A percentile compares a stretch with the other conserved stretches of the same genome.
phyloP scores from a whole-genome alignment of 2,888 invertebrate species.

The Melinaea marsaeus region DNA sequence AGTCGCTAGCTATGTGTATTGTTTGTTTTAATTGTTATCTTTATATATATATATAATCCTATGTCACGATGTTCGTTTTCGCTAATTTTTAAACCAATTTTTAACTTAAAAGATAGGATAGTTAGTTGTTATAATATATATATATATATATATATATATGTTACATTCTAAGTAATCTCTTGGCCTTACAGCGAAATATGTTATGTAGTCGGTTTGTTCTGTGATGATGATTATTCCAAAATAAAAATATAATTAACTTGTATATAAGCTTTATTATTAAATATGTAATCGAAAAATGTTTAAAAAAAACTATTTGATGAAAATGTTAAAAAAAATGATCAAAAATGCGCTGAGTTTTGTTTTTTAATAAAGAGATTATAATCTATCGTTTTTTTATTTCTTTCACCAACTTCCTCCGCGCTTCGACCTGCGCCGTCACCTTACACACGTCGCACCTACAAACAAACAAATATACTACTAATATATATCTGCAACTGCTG shows the following conservation, averaged over 20 bases:
- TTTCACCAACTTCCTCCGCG: constrained; percentile 27
- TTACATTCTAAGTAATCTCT: not conserved
- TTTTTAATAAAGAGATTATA: constrained; percentile 42
- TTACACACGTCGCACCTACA: constrained; percentile 29
- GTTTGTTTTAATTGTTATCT: too few relatives aligned
- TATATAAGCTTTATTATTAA: constrained; percentile 3
- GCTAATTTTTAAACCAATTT: too few relatives aligned
- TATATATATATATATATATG: not conserved
- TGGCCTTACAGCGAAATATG: not conserved
- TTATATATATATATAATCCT: too few relatives aligned
- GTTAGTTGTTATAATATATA: too few relatives aligned
- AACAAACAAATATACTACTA: constrained; percentile 1
- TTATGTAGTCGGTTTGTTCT: not conserved
- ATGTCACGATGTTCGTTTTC: too few relatives aligned
- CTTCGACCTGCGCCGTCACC: constrained; percentile 24
- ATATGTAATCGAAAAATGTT: constrained; percentile 6
- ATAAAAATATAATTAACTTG: constrained; percentile 1
- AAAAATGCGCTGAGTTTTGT: constrained; percentile 26
- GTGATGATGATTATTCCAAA: constrained; percentile 12
- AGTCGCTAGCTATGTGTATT: too few relatives aligned
- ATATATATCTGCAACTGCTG: not conserved
- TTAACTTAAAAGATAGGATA: too few relatives aligned
- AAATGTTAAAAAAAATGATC: not conserved
- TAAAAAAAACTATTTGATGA: not conserved
- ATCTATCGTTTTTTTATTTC: constrained; percentile 13